Evolutionary conservation across 1,140 invertebrate genomes (phyloP).

Genomic region (Drosophila saltans): DNA sequence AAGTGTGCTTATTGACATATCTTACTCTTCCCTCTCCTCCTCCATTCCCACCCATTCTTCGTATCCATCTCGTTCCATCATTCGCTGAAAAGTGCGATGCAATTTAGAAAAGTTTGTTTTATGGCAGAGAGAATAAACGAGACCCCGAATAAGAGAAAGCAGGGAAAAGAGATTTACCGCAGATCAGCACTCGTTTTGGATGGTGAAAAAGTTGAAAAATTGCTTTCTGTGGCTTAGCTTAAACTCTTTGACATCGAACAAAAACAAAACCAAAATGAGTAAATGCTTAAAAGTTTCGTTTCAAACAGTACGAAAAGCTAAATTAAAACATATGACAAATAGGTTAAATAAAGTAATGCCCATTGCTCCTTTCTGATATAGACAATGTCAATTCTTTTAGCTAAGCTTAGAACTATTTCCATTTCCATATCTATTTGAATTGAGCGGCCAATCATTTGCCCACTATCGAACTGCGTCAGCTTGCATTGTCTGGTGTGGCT

Average conservation of each 20-base stretch:
- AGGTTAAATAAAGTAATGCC: neutral
- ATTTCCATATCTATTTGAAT: neutral
- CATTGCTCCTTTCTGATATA: neutral
- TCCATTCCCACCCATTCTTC: neutral
- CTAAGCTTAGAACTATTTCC: neutral
- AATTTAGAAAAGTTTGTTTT: constrained; percentile 51
- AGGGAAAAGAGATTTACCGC: constrained; percentile 29
- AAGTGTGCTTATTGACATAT: constrained; percentile 59
- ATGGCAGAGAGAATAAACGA: constrained; percentile 25
- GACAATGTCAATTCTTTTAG: neutral
- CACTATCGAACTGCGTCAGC: constrained; percentile 2
- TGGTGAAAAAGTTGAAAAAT: constrained; percentile 46
- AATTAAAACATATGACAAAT: constrained; percentile 6
- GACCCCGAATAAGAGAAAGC: neutral
- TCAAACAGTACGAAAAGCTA: neutral
- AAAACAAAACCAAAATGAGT: neutral
- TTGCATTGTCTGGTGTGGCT: neutral
- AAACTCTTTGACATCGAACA: constrained; percentile 32
- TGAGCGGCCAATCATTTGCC: constrained; percentile 3
- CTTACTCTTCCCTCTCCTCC: constrained; percentile 27
- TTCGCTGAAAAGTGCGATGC: constrained; percentile 49
- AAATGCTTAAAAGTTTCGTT: neutral
- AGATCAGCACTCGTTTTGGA: constrained; percentile 33
- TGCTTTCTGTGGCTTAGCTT: constrained; percentile 53
- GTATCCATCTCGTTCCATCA: neutral